Percentiles rank a stretch among this genome's conserved stretches.
These are phyloP conservation scores for Machimus rusticus DNA, from an alignment of 2,888 invertebrate species.

Conservation along the genomic window DNA sequence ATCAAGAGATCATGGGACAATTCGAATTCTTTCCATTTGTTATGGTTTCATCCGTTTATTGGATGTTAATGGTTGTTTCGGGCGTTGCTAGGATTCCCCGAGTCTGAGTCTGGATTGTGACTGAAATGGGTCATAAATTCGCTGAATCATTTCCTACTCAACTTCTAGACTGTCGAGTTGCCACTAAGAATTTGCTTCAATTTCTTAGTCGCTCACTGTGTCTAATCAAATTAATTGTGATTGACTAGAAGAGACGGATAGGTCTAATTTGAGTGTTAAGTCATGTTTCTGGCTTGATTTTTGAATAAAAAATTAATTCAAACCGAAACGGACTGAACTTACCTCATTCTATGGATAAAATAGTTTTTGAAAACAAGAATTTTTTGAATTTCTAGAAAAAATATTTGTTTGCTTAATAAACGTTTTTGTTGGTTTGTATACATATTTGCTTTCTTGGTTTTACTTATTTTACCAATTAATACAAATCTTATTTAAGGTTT, in stretches of 20 bases:
- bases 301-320: neutral
- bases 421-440: no score
- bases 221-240: conserved; percentile 24
- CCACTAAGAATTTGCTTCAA: neutral
- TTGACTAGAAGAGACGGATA: conserved; percentile 5
- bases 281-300: neutral
- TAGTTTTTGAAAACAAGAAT: no score
- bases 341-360: neutral
- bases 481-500: no score
- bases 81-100: neutral
- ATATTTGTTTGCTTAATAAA: no score
- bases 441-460: no score
- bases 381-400: no score
- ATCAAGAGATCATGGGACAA: conserved; percentile 22
- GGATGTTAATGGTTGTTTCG: conserved; percentile 18
- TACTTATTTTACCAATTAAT: no score
- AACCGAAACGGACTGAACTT: neutral
- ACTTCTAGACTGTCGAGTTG: neutral
- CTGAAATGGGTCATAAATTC: neutral
- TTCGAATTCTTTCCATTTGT: conserved; percentile 19
- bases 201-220: neutral
- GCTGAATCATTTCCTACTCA: conserved; percentile 26
- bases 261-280: neutral
- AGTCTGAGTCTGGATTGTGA: neutral
- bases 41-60: conserved; percentile 13